Base-by-base conservation (phyloP, 2,113 vertebrate species). In the Proterorhinus semilunaris region DNA sequence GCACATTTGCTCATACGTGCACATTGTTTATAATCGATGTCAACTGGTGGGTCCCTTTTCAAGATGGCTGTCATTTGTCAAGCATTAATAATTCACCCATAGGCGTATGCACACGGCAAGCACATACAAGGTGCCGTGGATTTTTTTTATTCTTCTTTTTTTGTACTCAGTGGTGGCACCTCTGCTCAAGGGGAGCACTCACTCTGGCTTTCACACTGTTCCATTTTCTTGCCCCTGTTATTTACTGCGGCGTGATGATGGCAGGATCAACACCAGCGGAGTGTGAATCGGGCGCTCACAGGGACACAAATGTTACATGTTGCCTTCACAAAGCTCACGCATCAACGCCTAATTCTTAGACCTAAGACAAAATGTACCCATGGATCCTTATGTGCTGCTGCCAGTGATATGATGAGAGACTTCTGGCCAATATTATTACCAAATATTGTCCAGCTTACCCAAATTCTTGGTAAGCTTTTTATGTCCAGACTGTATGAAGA, bases 11-110 rank as follows among this genome's bases (percentile, higher is more conserved):
- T 87, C 79, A 82, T 72, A 82, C 69, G 71, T 75, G 65, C 48
- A 57, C 78, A 81, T 82, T 85, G 83, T 87, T 84, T 85, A 85
- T 87, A 91, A 90, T 89, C 81, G 66, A 88, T 84, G 68, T 79
- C 51, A 65, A 86, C 79, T 76, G 66, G 78, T 81, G 75, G 76
- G 71, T 69, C 62, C 76, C 68, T 62, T 81, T 86, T 7, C 71
- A 77, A 87, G 87, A 90, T 90, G 86, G 75, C 75, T 65, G 77
- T 88, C 86, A 89, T 93, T 92, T 90, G 88, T 91, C 88, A 89
- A 77, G 53, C 80, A 84, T 92, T 86, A 92, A 91, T 92, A 89
- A 92, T 92, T 88, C 84, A 91, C 72, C 63, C 72, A 53, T 64
- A 72, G 43, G 59, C 65, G 46, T 50, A 62, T 59, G 21, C 69